phyloP scores from a whole-genome alignment of 1,140 invertebrate genomes.

The Drosophila kurseongensis region DNA sequence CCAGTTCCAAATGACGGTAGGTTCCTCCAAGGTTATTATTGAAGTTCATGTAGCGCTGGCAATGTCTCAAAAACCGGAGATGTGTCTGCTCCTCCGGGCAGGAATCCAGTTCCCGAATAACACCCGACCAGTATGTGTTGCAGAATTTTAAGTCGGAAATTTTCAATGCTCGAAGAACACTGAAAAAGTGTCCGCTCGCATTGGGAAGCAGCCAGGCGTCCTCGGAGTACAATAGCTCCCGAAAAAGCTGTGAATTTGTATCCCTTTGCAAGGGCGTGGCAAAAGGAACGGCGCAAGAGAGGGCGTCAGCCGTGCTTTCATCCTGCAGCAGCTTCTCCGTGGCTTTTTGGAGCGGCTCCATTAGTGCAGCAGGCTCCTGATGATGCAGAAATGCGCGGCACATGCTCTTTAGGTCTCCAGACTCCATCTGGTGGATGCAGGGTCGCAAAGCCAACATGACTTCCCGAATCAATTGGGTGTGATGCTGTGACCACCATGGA shows the following conservation, averaged over 20 bases:
- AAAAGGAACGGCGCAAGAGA: conserved; percentile 73
- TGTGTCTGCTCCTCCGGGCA: conserved; percentile 45
- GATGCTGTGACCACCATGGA: conserved; percentile 65
- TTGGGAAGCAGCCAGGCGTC: conserved; percentile 46
- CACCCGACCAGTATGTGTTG: conserved; percentile 83
- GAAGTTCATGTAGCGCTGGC: conserved; percentile 86
- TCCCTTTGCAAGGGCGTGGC: conserved; percentile 73
- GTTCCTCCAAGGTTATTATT: conserved; percentile 85
- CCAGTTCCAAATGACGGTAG: conserved; percentile 84
- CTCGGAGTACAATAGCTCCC: conserved; percentile 63
- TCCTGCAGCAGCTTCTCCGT: conserved; percentile 47
- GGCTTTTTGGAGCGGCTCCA: conserved; percentile 40
- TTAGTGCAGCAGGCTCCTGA: conserved; percentile 68
- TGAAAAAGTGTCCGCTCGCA: conserved; percentile 68
- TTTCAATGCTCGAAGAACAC: conserved; percentile 84
- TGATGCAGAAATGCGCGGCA: conserved; percentile 71
- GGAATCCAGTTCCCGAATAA: conserved; percentile 63
- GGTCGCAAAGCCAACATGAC: conserved; percentile 37
- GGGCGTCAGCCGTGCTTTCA: conserved; percentile 47
- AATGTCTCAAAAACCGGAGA: conserved; percentile 79
- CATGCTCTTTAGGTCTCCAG: conserved; percentile 56
- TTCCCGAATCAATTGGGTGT: conserved; percentile 60
- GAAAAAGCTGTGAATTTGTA: conserved; percentile 67
- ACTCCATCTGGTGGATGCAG: conserved; percentile 47
- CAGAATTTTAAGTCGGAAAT: conserved; percentile 83